phyloP scores from a whole-genome alignment of 2,113 vertebrate species.

The Psilopsiagon aurifrons region DNA sequence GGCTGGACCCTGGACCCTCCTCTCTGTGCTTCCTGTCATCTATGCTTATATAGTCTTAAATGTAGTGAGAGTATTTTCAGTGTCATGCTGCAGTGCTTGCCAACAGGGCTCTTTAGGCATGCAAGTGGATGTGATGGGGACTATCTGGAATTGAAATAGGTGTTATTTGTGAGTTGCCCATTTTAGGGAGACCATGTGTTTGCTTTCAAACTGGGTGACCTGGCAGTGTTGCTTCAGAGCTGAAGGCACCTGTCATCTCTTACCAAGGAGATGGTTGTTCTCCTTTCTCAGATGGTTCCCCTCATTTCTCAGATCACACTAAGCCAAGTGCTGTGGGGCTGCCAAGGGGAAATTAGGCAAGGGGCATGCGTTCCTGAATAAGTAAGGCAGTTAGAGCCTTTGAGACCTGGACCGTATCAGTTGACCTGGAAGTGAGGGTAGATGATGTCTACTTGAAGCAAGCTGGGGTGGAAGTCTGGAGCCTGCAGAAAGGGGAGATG shows the following conservation, averaged over 20 bases:
- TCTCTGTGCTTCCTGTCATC: not conserved
- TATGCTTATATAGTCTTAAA: not conserved
- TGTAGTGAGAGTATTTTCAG: not conserved
- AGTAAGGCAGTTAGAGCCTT: not conserved
- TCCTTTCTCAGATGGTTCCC: not conserved
- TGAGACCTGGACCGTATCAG: not conserved
- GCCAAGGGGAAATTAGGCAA: not conserved
- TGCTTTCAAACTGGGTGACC: not conserved
- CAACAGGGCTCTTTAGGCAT: not conserved
- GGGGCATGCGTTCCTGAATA: not conserved
- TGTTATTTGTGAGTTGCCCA: not conserved
- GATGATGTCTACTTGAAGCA: not conserved
- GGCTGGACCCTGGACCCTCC: not conserved
- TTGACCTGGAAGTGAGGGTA: not conserved
- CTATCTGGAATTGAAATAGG: not conserved
- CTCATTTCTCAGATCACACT: accelerated
- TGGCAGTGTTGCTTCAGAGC: not conserved
- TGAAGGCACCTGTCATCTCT: not conserved
- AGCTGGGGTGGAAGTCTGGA: not conserved
- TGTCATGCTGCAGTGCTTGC: not conserved
- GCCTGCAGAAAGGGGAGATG: not conserved
- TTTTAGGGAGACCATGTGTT: not conserved
- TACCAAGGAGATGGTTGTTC: accelerated
- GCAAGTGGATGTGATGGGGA: not conserved
- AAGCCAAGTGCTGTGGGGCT: accelerated